Conservation (phyloP, 2,797 vertebrate species). For the Kryptolebias ocellatus region DNA sequence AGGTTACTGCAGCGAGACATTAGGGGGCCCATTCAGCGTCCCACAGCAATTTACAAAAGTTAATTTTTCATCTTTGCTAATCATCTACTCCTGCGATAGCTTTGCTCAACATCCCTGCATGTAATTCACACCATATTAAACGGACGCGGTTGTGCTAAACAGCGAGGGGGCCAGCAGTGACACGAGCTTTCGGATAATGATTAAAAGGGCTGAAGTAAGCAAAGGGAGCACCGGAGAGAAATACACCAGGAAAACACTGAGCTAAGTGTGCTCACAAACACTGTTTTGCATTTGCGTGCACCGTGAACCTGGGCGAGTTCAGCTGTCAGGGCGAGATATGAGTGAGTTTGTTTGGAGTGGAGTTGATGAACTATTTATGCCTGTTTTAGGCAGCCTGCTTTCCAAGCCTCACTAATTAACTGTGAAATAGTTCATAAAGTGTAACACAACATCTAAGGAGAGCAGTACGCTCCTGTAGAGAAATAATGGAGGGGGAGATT, state of each 20-base stretch:
- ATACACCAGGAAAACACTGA: not conserved
- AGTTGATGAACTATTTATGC: constrained; percentile 10
- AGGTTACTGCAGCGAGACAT: not conserved
- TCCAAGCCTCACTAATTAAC: constrained; percentile 17
- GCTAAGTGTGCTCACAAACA: not conserved
- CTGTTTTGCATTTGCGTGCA: not conserved
- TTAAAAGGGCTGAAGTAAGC: not conserved
- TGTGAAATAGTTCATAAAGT: constrained; percentile 18
- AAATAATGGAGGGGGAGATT: not conserved
- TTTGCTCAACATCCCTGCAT: not conserved
- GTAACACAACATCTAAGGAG: not conserved
- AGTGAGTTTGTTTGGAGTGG: constrained; percentile 3
- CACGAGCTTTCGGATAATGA: constrained; percentile 7
- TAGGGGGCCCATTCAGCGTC: not conserved
- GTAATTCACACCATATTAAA: not conserved
- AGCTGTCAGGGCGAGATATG: too few relatives aligned
- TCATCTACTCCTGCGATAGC: not conserved
- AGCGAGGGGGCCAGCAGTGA: not conserved
- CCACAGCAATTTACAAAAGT: not conserved
- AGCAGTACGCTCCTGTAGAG: not conserved
- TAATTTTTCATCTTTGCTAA: not conserved
- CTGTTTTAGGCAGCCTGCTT: constrained; percentile 8
- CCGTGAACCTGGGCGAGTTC: too few relatives aligned
- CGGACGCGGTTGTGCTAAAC: not conserved
- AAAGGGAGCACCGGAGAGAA: not conserved